These are phyloP conservation scores for Eustalomyia histrio DNA, from an alignment of 2,888 invertebrate genomes.

Conservation along the genomic window DNA sequence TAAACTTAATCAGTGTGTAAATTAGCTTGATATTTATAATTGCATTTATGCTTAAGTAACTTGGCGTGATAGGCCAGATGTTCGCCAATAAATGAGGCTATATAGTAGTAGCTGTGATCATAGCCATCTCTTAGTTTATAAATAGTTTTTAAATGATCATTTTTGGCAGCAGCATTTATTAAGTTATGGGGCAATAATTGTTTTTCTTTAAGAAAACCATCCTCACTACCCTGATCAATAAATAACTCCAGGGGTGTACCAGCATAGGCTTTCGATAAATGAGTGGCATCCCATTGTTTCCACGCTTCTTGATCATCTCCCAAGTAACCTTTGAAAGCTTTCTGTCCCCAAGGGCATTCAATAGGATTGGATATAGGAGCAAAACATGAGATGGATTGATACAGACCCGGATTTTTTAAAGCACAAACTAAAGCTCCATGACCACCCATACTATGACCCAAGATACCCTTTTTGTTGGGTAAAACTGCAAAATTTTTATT, in stretches of 20 bases:
- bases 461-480: slow-evolving; percentile 85
- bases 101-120: slow-evolving; percentile 97
- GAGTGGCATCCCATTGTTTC: slow-evolving; percentile 93
- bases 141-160: slow-evolving; percentile 85
- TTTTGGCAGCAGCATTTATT: slow-evolving; percentile 78
- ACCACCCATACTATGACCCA: slow-evolving; percentile 98
- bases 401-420: slow-evolving; percentile 93
- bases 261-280: slow-evolving; percentile 88
- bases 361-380: slow-evolving; percentile 95
- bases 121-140: slow-evolving; percentile 90
- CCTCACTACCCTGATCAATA: slow-evolving; percentile 92
- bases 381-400: slow-evolving; percentile 94
- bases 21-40: too few species aligned
- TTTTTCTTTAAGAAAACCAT: slow-evolving; percentile 87
- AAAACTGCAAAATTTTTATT: slow-evolving; percentile 86
- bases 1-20: not conserved
- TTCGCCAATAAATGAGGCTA: slow-evolving; percentile 94
- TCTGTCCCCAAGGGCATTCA: slow-evolving; percentile 92
- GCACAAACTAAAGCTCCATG: slow-evolving; percentile 96
- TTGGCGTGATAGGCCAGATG: slow-evolving; percentile 95
- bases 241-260: slow-evolving; percentile 91
- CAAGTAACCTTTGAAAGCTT: slow-evolving; percentile 90
- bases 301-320: slow-evolving; percentile 85
- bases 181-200: slow-evolving; percentile 93
- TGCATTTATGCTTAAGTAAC: slow-evolving; percentile 82